phyloP scores from a whole-genome alignment of 2,888 invertebrate species.

The Lathronympha strigana region DNA sequence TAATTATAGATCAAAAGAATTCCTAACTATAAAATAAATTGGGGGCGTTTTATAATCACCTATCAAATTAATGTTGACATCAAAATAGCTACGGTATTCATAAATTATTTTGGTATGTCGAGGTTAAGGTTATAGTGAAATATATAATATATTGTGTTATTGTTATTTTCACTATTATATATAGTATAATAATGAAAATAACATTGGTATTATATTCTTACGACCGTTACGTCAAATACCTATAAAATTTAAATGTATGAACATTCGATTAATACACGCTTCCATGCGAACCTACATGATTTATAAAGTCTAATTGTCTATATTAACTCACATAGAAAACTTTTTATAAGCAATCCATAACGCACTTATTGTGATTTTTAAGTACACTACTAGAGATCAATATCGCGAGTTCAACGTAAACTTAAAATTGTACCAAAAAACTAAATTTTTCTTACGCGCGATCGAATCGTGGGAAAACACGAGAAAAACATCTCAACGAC shows the following conservation, averaged over 20 bases:
- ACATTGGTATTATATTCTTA: too few species aligned
- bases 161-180: too few species aligned
- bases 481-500: conserved; percentile 53
- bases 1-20: conserved; percentile 21
- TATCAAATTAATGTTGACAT: conserved; percentile 2
- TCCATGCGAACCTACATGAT: too few species aligned
- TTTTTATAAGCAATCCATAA: not conserved
- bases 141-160: too few species aligned
- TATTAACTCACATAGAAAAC: conserved; percentile 4
- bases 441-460: conserved; percentile 43
- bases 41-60: conserved; percentile 2
- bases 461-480: conserved; percentile 46
- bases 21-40: not conserved
- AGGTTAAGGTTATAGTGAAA: conserved; percentile 21
- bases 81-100: conserved; percentile 6
- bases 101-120: not conserved
- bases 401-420: not conserved
- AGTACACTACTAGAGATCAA: not conserved
- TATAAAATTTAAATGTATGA: too few species aligned
- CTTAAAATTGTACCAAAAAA: conserved; percentile 45
- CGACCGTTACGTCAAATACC: too few species aligned
- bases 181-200: too few species aligned
- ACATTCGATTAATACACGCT: too few species aligned
- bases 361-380: conserved; percentile 6
- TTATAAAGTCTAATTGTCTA: not conserved